Base-by-base conservation (phyloP, 2,797 vertebrate species). In the Rousettus madagascariensis region DNA sequence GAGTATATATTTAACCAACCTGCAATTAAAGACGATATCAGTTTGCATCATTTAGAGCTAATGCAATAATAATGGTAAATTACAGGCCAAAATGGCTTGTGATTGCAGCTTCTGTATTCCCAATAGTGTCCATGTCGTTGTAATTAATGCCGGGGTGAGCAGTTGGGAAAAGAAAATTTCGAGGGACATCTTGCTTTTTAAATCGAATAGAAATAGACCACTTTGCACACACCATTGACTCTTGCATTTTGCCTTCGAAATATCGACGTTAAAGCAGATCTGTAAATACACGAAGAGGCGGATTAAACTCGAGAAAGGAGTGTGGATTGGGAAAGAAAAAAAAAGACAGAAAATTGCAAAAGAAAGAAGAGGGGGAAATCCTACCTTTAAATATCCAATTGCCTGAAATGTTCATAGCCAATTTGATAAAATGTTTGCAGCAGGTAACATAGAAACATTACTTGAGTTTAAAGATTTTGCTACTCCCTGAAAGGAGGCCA, bases 11-110 rank as follows among this genome's bases (percentile, higher is more conserved):
- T 99, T 99, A 99, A 99, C 98, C 99, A 99, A 99, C 99, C 99
- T 99, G 99, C 99, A 99, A 99, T 99, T 99, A 99, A 99, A 99
- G 99, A 99, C 98, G 99, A 99, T 99, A 99, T 99, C 99, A 99
- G 99, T 99, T 99, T 99, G 99, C 99, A 99, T 99, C 99, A 99
- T 99, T 99, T 99, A 99, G 99, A 99, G 98, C 98, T 99, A 99
- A 99, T 99, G 99, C 99, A 99, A 99, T 99, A 99, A 99, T 99
- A 99, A 99, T 99, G 99, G 99, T 99, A 99, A 99, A 99, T 99
- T 99, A 99, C 99, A 99, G 99, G 99, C 99, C 99, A 99, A 99
- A 99, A 99, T 99, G 99, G 99, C 99, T 99, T 99, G 99, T 99
- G 99, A 99, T 99, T 98, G 99, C 99, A 99, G 99, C 98, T 98